Conservation (phyloP, 1,140 invertebrate species). For the Drosophila grimshawi region DNA sequence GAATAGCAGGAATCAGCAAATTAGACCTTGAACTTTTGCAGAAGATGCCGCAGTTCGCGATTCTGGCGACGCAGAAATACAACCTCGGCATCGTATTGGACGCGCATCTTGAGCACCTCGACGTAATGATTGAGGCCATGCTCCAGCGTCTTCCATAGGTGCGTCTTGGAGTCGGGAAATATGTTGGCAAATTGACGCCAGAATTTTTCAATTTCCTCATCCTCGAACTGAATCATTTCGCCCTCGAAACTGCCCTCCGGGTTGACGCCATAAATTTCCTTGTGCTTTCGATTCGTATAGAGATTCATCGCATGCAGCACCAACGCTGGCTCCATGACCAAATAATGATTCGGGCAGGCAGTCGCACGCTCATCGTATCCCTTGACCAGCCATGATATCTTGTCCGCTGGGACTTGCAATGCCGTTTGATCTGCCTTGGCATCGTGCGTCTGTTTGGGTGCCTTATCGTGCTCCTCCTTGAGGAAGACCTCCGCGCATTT, state of each 20-base stretch:
- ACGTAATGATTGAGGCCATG: conserved; percentile 86
- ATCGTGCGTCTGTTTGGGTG: conserved; percentile 12
- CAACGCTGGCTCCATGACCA: conserved; percentile 86
- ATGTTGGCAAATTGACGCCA: conserved; percentile 76
- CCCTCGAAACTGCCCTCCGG: conserved; percentile 23
- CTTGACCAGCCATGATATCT: neutral
- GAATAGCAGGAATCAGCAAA: neutral
- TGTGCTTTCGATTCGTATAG: conserved; percentile 80
- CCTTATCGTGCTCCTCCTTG: conserved; percentile 29
- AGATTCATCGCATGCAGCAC: conserved; percentile 84
- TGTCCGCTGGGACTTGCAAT: neutral
- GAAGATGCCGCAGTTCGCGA: conserved; percentile 85
- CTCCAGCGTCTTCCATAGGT: conserved; percentile 86
- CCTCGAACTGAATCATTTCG: conserved; percentile 45
- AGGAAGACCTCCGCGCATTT: conserved; percentile 63
- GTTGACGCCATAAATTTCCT: conserved; percentile 51
- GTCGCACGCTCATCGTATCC: neutral
- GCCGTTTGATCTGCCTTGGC: conserved; percentile 8
- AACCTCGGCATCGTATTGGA: conserved; percentile 85
- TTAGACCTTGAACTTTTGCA: conserved; percentile 79
- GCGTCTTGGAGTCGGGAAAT: conserved; percentile 85
- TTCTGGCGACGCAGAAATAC: conserved; percentile 86
- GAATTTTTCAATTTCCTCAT: conserved; percentile 55
- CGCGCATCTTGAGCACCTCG: conserved; percentile 85
- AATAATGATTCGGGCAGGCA: conserved; percentile 84